Conservation (phyloP, 2,113 vertebrate genomes). For the Tenrec ecaudatus region DNA sequence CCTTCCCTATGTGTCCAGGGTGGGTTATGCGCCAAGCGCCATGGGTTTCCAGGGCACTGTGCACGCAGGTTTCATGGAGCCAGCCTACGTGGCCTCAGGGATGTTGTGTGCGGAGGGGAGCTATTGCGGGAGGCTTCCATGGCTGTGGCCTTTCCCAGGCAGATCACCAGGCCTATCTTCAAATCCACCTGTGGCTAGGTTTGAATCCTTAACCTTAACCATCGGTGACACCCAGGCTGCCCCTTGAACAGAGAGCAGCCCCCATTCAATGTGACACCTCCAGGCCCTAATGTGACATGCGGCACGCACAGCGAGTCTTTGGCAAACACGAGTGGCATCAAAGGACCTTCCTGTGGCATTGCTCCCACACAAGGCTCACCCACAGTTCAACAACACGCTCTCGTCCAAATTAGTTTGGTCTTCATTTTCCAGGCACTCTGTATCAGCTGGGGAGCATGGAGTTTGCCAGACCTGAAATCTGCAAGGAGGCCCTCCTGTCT, state of each 20-base stretch:
- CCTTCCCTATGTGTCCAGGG: not conserved
- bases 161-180: not conserved
- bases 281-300: not conserved
- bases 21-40: not conserved
- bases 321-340: not conserved
- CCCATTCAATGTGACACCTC: not conserved
- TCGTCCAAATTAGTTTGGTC: constrained; percentile 45
- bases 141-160: not conserved
- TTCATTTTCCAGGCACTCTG: not conserved
- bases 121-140: not conserved
- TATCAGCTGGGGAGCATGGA: not conserved
- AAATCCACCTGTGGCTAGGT: not conserved
- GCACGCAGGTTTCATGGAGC: not conserved
- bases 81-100: not conserved
- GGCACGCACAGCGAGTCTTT: not conserved
- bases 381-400: not conserved
- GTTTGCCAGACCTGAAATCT: not conserved
- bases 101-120: not conserved
- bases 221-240: not conserved
- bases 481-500: not conserved
- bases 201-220: not conserved
- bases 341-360: not conserved
- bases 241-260: not conserved
- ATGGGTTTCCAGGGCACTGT: not conserved
- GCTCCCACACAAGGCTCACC: not conserved